Percentiles rank a stretch among this genome's conserved stretches.
These are phyloP conservation scores for Theocolax elegans DNA, from an alignment of 1,140 invertebrate species.

Conservation along the genomic window DNA sequence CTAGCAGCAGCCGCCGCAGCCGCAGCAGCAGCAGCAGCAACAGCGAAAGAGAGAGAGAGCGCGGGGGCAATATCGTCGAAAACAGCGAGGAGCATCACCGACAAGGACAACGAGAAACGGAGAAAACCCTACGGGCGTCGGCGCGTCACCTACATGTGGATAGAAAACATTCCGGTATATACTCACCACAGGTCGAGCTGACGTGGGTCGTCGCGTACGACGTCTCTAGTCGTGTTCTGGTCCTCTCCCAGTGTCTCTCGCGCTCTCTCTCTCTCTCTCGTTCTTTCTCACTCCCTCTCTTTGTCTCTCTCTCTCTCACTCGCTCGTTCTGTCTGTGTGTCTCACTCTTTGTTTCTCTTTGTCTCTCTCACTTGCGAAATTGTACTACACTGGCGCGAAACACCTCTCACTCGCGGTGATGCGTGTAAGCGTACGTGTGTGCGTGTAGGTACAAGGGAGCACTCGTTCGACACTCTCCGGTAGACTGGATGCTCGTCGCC, in stretches of 20 bases:
- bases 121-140: conserved; percentile 35
- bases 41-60: too few species aligned
- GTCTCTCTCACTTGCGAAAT: too few species aligned
- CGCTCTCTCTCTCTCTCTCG: neutral
- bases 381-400: too few species aligned
- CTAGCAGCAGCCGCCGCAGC: too few species aligned
- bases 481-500: too few species aligned
- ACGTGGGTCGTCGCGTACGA: conserved; percentile 46
- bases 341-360: too few species aligned
- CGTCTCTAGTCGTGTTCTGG: neutral
- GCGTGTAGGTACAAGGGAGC: neutral
- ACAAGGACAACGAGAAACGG: conserved; percentile 2
- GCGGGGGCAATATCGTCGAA: neutral
- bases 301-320: neutral
- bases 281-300: neutral
- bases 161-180: neutral
- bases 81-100: neutral
- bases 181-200: conserved; percentile 57
- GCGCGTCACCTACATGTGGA: neutral
- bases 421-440: neutral
- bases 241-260: neutral
- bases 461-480: too few species aligned
- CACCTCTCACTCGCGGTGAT: neutral
- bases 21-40: too few species aligned
- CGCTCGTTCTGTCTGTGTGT: too few species aligned